phyloP scores from a whole-genome alignment of 1,140 invertebrate genomes.

The Babylonia areolata region DNA sequence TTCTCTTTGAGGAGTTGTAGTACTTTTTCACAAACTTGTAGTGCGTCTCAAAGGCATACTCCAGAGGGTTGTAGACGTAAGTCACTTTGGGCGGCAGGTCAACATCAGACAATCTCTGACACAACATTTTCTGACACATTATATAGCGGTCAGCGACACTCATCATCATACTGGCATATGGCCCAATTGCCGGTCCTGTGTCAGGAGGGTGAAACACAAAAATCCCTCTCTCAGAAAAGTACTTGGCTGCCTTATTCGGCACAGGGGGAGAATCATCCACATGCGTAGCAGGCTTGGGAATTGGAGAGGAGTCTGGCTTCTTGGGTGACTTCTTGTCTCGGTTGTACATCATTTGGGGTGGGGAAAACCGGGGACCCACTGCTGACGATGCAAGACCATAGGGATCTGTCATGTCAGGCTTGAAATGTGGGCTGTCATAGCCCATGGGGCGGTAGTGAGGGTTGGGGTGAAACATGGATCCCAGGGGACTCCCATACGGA shows the following conservation, averaged over 20 bases:
- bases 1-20: constrained; percentile 81
- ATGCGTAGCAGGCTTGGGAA: constrained; percentile 29
- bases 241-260: constrained; percentile 32
- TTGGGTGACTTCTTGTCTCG: constrained; percentile 34
- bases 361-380: constrained; percentile 26
- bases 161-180: constrained; percentile 28
- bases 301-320: constrained; percentile 32
- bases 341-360: constrained; percentile 37
- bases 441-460: constrained; percentile 33
- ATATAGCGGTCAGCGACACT: constrained; percentile 49
- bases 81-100: constrained; percentile 76
- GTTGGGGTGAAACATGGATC: constrained; percentile 29
- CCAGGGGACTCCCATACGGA: constrained; percentile 20
- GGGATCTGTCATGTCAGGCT: constrained; percentile 7
- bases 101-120: constrained; percentile 56
- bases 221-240: constrained; percentile 47
- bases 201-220: constrained; percentile 45
- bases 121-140: constrained; percentile 57
- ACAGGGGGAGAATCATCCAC: constrained; percentile 25
- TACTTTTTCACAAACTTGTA: constrained; percentile 83
- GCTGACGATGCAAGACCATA: constrained; percentile 11
- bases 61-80: constrained; percentile 89
- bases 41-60: constrained; percentile 88
- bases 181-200: constrained; percentile 38
- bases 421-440: constrained; percentile 22